Evolutionary conservation across 2,113 vertebrate species (phyloP).

Genomic region (Pelecanus crispus): DNA sequence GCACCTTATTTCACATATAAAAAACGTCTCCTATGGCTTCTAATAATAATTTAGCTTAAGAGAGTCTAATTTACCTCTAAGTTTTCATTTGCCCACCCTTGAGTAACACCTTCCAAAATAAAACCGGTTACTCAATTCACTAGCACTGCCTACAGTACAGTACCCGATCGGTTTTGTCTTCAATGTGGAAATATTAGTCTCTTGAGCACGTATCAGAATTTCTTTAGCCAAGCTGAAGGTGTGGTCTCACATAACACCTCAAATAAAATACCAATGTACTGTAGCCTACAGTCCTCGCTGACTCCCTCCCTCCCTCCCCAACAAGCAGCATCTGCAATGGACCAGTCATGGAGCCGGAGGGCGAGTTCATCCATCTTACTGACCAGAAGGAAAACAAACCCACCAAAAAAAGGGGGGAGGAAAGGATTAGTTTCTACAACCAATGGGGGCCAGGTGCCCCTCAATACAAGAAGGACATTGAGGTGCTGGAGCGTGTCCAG

Average conservation of each 20-base stretch:
- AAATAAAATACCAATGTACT: not conserved
- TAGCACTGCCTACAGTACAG: not conserved
- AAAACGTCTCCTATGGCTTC: not conserved
- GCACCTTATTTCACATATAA: not conserved
- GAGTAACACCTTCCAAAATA: not conserved
- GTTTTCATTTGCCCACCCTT: not conserved
- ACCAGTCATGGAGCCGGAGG: not conserved
- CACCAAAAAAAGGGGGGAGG: not conserved
- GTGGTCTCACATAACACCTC: not conserved
- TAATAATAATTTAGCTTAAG: not conserved
- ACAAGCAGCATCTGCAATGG: not conserved
- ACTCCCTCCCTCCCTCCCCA: not conserved
- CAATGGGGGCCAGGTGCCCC: too few relatives aligned
- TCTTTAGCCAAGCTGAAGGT: not conserved
- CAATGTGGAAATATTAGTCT: rapidly evolving
- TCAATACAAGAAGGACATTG: too few relatives aligned
- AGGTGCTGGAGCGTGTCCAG: too few relatives aligned
- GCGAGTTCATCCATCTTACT: not conserved
- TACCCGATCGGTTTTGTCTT: not conserved
- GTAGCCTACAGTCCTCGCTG: not conserved
- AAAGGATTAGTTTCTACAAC: not conserved
- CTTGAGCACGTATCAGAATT: not conserved
- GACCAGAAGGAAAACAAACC: not conserved
- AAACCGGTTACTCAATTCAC: not conserved
- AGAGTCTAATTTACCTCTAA: not conserved